Evolutionary conservation across 2,113 vertebrate genomes (phyloP), one percentile per base, ranked within the genome.

Genomic region (Toxostoma redivivum): DNA sequence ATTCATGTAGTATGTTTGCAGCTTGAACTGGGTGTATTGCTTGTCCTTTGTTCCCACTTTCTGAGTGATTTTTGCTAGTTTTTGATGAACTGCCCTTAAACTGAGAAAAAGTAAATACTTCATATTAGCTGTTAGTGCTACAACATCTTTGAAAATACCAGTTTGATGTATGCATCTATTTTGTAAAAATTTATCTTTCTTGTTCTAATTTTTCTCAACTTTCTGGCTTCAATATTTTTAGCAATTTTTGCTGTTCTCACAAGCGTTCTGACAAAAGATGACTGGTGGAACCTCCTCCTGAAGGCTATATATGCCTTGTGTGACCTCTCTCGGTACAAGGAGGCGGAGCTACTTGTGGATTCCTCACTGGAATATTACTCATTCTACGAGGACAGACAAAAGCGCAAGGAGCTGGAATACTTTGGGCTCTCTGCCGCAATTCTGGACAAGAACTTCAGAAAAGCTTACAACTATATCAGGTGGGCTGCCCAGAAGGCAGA

Each of bases 391-490:
- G 99, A 99, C 33, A 98, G 98, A 69, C 98, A 98, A 45, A 98
- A 98, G 85, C 98, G 99, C 95, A 99, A 99, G 97, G 99, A 99
- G 90, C 97, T 99, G 85, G 99, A 99, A 94, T 99, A 99, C 97
- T 98, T 99, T 17, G 99, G 99, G 53, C 98, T 99, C 38, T 99
- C 99, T 15, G 98, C 99, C 44, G 98, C 99, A 70, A 98, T 99
- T 97, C 98, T 99, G 70, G 99, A 99, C 98, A 98, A 96, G 95
- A 99, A 99, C 97, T 98, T 99, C 97, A 98, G 98, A 81, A 99
- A 99, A 91, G 99, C 99, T 1, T 99, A 99, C 93, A 98, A 99
- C 97, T 99, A 99, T 54, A 99, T 99, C 97, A 99, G 99, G 99
- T 99, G 74, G 81, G 76, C n/a, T 56, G 2, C 15, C 21, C 60